Evolutionary conservation across 2,888 invertebrate species (phyloP).

Genomic region (Abscondita cerata): DNA sequence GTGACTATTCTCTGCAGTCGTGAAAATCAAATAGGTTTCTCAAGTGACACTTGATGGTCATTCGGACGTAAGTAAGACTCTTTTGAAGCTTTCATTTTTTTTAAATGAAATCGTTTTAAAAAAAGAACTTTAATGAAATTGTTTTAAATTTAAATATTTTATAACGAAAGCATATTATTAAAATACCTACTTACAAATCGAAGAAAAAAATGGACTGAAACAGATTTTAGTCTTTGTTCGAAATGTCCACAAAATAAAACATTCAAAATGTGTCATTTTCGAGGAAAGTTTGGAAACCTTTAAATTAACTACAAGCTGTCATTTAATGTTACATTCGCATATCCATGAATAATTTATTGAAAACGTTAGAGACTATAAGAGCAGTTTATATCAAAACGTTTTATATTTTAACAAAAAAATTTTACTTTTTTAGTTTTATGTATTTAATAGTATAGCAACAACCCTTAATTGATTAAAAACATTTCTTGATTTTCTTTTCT

Average conservation of each 20-base stretch:
- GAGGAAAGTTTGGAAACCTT: background rate
- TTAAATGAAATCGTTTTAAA: slow-evolving; percentile 25
- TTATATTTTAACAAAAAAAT: too few species aligned
- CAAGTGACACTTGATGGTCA: slow-evolving; percentile 35
- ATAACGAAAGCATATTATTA: background rate
- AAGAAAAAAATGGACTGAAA: too few species aligned
- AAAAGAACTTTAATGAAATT: slow-evolving; percentile 1
- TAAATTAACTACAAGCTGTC: slow-evolving; percentile 10
- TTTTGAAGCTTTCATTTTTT: slow-evolving; percentile 27
- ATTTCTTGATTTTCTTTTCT: too few species aligned
- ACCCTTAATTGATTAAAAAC: too few species aligned
- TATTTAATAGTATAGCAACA: too few species aligned
- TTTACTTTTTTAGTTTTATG: too few species aligned
- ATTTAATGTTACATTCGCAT: background rate
- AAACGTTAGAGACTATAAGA: background rate
- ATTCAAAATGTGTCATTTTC: background rate
- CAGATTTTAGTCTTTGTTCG: background rate
- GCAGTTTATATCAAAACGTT: background rate
- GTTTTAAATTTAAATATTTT: slow-evolving; percentile 3
- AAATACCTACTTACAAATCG: background rate
- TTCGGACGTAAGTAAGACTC: slow-evolving; percentile 32
- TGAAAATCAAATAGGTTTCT: slow-evolving; percentile 32
- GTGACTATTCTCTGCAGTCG: slow-evolving; percentile 35
- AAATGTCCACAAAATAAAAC: background rate
- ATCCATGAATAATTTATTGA: background rate